phyloP scores from a whole-genome alignment of 2,113 vertebrate species.

The Gopherus flavomarginatus region DNA sequence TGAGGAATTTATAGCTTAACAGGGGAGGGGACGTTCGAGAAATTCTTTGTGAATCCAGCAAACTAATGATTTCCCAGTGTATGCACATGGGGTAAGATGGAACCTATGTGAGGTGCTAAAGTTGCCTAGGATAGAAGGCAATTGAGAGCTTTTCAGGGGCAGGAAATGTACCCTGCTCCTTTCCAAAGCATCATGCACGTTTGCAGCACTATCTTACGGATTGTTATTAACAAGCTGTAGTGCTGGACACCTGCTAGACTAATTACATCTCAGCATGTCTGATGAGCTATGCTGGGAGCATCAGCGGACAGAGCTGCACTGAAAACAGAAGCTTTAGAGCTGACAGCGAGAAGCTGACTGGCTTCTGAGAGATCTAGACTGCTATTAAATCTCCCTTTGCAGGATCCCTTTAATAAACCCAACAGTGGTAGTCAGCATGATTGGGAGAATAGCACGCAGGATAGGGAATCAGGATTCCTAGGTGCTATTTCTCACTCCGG shows the following conservation, averaged over 20 bases:
- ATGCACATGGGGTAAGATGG: not conserved
- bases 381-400: accelerated
- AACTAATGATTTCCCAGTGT: constrained; percentile 13
- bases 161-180: not conserved
- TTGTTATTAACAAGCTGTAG: not conserved
- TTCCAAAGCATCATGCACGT: not conserved
- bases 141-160: not conserved
- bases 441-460: not conserved
- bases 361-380: accelerated
- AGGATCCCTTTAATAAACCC: not conserved
- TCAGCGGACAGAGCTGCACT: not conserved
- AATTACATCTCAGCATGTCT: not conserved
- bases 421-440: not conserved
- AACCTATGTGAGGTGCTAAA: not conserved
- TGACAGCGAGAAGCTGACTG: accelerated
- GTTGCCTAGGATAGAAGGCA: constrained; percentile 21
- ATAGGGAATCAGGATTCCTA: accelerated
- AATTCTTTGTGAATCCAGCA: constrained; percentile 7
- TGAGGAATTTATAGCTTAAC: not conserved
- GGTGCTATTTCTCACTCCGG: not conserved
- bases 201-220: accelerated
- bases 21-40: not conserved
- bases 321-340: accelerated
- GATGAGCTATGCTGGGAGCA: not conserved
- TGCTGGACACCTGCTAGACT: not conserved